Conservation (phyloP, 2,113 vertebrate genomes). For the Erythrolamprus reginae region DNA sequence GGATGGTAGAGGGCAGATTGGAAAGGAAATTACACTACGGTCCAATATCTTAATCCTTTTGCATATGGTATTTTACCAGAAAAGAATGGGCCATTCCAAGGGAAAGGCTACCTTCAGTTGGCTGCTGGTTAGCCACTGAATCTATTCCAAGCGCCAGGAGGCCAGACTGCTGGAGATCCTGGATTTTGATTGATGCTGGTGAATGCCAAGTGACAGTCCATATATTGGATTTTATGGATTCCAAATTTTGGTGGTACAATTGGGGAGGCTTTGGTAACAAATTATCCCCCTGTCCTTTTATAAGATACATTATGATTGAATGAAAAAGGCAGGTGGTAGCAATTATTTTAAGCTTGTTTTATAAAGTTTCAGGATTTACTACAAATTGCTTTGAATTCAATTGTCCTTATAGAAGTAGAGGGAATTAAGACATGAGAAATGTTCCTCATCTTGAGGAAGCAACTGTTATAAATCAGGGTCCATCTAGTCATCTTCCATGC, state of each 20-base stretch:
- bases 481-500: neutral
- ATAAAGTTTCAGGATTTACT: neutral
- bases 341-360: neutral
- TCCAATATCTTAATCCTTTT: neutral
- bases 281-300: neutral
- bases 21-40: neutral
- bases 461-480: neutral
- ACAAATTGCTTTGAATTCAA: neutral
- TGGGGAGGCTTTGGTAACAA: neutral
- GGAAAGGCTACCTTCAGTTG: neutral
- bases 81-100: neutral
- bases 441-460: neutral
- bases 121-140: neutral
- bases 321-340: neutral
- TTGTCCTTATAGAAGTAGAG: neutral
- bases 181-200: neutral
- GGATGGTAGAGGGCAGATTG: neutral
- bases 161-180: neutral
- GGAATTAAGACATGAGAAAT: neutral
- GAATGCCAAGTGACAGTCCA: neutral
- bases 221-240: too few relatives aligned
- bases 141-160: neutral
- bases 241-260: neutral
- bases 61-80: neutral
- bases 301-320: neutral